A percentile compares a stretch with the other conserved stretches of the same genome.
Evolutionary conservation across 2,113 vertebrate species (phyloP).

Genomic region (Lathamus discolor): DNA sequence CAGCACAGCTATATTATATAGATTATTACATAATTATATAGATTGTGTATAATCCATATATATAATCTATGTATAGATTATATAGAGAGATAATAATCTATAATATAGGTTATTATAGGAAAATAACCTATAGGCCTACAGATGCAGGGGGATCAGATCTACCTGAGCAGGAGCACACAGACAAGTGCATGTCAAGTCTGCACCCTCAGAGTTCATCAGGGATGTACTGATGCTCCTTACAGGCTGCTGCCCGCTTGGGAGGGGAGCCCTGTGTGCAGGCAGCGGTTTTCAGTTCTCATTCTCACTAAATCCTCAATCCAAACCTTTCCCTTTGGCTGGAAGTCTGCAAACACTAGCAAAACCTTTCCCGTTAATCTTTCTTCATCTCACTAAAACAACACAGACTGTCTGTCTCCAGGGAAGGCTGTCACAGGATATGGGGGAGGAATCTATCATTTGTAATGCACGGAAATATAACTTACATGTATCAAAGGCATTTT

Average conservation of each 20-base stretch:
- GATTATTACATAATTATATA: too few relatives aligned
- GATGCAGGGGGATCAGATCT: not conserved
- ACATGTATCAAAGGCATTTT: constrained; percentile 60
- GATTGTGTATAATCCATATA: not conserved
- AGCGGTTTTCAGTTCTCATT: not conserved
- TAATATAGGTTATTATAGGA: not conserved
- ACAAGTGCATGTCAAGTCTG: not conserved
- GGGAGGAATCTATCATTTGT: constrained; percentile 65
- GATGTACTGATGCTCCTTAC: not conserved
- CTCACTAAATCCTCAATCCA: constrained; percentile 18
- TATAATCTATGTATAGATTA: not conserved
- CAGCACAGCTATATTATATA: too few relatives aligned
- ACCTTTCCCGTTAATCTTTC: constrained; percentile 65
- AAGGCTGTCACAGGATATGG: constrained; percentile 65
- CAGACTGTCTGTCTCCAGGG: constrained; percentile 71
- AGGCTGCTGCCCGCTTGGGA: not conserved
- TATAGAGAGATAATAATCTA: not conserved
- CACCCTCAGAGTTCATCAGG: not conserved
- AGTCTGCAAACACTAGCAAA: constrained; percentile 53
- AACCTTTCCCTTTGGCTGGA: constrained; percentile 27
- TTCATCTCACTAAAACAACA: constrained; percentile 69
- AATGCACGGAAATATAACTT: constrained; percentile 61
- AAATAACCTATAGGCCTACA: not conserved
- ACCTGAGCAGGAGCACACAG: not conserved
- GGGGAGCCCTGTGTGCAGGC: not conserved